Base-by-base conservation (phyloP, 2,113 vertebrate genomes). In the Penelope pileata region DNA sequence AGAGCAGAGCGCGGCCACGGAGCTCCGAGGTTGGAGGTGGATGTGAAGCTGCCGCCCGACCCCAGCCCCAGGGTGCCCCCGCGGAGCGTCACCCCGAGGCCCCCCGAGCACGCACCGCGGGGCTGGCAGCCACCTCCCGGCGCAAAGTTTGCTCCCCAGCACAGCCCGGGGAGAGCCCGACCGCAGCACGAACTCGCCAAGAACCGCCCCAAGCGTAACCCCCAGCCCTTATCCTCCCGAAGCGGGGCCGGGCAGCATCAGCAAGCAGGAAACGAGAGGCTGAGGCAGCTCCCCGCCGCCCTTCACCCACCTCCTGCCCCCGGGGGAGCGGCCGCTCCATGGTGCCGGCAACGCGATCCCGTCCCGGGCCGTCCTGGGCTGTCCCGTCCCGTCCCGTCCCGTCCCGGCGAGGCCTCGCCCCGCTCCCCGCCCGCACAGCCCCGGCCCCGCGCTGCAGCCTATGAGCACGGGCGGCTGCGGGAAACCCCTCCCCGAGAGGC, bases 231-330 rank as follows among this genome's bases (percentile, higher is more conserved):
- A 17, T 19, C 32, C 56, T 22, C 54, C 30, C 42, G n/a, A n/a
- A n/a, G n/a, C n/a, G 42, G 42, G 42, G 42, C 42, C 42, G 10
- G 42, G 42, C 54, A 6, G 30, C 54, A 56, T 29, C 54, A 16
- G 27, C 54, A 56, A 16, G 30, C 10, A 56, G 30, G 17, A 29
- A 11, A 54, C 16, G 16, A 21, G 9, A 24, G 48, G 54, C 54
- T 32, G 18, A 17, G 54, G 29, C 29, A 56, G 30, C 30, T 10
- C 29, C 14, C 12, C 22, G 10, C 11, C 16, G 27, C 64, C 17
- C 60, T 27, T 10, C 60, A 29, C 60, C 16, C 36, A 98, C 98
- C 98, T 98, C 90, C 66, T 51, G 97, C 96, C 97, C 97, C 95
- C 27, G 86, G 29, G 86, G 42, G 50, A 73, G 59, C 2, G 68